Evolutionary conservation across 2,113 vertebrate species (phyloP).

Genomic region (Xiphias gladius): DNA sequence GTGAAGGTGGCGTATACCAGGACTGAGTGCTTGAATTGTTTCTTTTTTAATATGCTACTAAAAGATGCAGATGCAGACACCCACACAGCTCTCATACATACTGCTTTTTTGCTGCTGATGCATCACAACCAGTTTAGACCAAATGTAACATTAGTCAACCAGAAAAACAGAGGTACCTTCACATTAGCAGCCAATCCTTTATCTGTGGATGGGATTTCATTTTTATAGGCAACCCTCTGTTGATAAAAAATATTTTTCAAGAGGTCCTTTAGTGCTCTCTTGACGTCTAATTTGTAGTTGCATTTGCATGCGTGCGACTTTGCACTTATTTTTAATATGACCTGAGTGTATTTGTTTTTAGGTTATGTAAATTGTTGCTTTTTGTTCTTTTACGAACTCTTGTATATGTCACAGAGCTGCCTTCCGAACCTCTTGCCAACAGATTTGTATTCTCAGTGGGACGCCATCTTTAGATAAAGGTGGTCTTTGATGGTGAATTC

Average conservation of each 20-base stretch:
- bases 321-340: conserved; percentile 21
- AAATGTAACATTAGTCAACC: conserved; percentile 32
- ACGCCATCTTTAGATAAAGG: conserved; percentile 47
- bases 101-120: conserved; percentile 24
- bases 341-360: conserved; percentile 1
- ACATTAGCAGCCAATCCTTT: conserved; percentile 18
- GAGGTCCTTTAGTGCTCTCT: conserved; percentile 21
- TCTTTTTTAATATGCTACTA: background rate
- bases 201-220: conserved; percentile 29
- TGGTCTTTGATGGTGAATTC: conserved; percentile 42
- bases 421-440: conserved; percentile 30
- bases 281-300: conserved; percentile 35
- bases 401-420: conserved; percentile 14
- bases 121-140: conserved; percentile 22
- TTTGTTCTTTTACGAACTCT: conserved; percentile 20
- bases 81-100: conserved; percentile 2
- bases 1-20: background rate
- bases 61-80: conserved; percentile 2
- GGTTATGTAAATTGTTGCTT: conserved; percentile 31
- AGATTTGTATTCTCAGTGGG: conserved; percentile 42
- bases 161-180: conserved; percentile 18
- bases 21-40: too few species aligned
- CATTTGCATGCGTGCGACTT: conserved; percentile 10
- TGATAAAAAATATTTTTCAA: conserved; percentile 33
- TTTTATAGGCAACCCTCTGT: conserved; percentile 25